phyloP scores from a whole-genome alignment of 2,113 vertebrate species.

The Gnathonemus echidnorhynchus region DNA sequence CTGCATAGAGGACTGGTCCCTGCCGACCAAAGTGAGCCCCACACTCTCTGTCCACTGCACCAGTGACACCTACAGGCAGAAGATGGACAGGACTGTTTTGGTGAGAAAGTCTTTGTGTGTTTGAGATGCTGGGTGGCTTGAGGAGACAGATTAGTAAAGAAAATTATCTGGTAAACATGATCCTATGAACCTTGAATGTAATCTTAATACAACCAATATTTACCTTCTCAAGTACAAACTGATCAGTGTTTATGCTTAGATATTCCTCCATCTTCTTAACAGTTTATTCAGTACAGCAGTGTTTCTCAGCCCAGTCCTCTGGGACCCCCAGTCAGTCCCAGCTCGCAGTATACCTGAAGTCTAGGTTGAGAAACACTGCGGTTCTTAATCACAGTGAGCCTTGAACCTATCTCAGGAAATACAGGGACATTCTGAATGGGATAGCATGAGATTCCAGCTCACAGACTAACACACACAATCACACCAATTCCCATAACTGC shows the following conservation, averaged over 20 bases:
- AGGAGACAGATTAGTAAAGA: not conserved
- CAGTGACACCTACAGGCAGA: constrained; percentile 77
- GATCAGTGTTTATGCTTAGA: not conserved
- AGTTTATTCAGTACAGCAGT: not conserved
- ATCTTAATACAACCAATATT: not conserved
- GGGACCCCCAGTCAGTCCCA: not conserved
- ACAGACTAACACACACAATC: not conserved
- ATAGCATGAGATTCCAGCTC: not conserved
- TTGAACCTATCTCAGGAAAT: not conserved
- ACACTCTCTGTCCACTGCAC: constrained; percentile 98
- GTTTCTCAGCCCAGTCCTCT: not conserved
- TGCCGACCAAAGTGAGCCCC: constrained; percentile 87
- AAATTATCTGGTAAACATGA: not conserved
- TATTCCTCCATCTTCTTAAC: not conserved
- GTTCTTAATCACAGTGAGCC: not conserved
- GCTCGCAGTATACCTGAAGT: not conserved
- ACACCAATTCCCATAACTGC: not conserved
- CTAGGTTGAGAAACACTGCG: not conserved
- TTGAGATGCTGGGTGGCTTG: not conserved
- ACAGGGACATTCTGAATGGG: not conserved
- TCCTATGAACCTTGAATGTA: not conserved
- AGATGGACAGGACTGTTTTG: constrained; percentile 33
- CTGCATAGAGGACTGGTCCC: constrained; percentile 93
- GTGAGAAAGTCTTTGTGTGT: not conserved
- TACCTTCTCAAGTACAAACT: not conserved